A percentile compares a stretch with the other conserved stretches of the same genome.
Conservation (phyloP, 2,888 invertebrate genomes). For the Drosophila dives region DNA sequence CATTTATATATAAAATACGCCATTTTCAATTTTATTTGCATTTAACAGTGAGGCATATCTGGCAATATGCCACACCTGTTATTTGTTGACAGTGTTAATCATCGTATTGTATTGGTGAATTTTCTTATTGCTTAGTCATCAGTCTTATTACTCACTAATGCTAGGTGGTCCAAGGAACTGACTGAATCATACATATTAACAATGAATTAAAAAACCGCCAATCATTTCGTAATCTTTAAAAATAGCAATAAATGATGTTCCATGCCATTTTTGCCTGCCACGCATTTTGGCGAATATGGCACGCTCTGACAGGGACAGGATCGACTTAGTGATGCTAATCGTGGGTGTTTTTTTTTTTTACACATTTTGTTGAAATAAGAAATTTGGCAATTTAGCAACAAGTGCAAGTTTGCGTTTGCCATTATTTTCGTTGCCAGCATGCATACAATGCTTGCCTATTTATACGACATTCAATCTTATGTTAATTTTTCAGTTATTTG, state of each 20-base stretch:
- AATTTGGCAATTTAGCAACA: conserved; percentile 46
- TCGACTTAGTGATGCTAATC: background rate
- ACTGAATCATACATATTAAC: conserved; percentile 64
- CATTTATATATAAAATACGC: conserved; percentile 52
- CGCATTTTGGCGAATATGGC: conserved; percentile 34
- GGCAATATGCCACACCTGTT: conserved; percentile 36
- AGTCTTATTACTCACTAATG: conserved; percentile 49
- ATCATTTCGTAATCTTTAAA: no score
- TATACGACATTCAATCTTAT: conserved; percentile 56
- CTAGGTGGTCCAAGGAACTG: conserved; percentile 30
- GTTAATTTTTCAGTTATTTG: conserved; percentile 35
- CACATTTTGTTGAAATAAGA: background rate
- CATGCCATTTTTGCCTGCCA: background rate
- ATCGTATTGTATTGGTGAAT: conserved; percentile 18
- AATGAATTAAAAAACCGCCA: no score
- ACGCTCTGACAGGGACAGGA: conserved; percentile 19
- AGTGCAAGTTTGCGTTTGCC: conserved; percentile 72
- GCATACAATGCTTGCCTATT: conserved; percentile 62
- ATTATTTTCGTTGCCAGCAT: conserved; percentile 50
- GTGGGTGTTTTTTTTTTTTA: conserved; percentile 2
- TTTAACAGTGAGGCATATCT: conserved; percentile 39
- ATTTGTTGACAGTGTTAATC: conserved; percentile 48
- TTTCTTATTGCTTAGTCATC: conserved; percentile 51
- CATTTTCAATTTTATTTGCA: background rate
- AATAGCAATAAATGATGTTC: no score